Base-by-base conservation (phyloP, 2,797 vertebrate species). In the Odontamblyopus rebecca region DNA sequence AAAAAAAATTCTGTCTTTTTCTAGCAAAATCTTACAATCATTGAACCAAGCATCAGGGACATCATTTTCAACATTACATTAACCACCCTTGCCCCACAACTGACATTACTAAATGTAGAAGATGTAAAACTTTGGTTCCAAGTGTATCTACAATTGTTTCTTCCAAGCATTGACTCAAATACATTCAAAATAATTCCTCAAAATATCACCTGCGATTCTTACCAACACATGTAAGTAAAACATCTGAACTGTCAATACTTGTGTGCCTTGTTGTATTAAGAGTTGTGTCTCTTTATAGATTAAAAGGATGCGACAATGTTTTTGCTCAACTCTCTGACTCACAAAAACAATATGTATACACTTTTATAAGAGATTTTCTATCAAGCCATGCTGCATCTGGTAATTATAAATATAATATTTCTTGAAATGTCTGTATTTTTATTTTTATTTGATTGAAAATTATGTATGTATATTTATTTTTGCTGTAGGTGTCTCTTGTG, bases 151-250 rank as follows among this genome's bases (percentile, higher is more conserved):
- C 65, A 41, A 16, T 51, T 85, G 1, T 84, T 89, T 41, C 86
- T 91, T 7, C 79, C 87, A 64, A 80, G 85, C 59, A 75, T 81
- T 18, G 18, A 79, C 27, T 65, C 83, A 3, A 64, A 38, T 23
- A 81, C 72, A 50, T 71, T 91, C 68, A 77, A 83, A 57, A 57
- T 83, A 1, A 85, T 91, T 61, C 85, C 89, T 61, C 57, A 16
- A 73, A 82, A 77, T 48, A 87, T 91, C 69, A 84, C 72, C 71
- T 91, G 90, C 56, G 73, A 74, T 51, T 88, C 90, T 6, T 90
- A 86, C 78, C 83, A 79, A 71, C 73, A 79, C 51, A 89, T 91
- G 89, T 91, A 38, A 86, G 90, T 72, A 44, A 41, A 54, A 70
- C 5, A 8, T 27, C 32, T 35, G 6, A 48, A 15, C 41, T 62